Base-by-base conservation (phyloP, 2,888 invertebrate species). In the Eilema sororculum region DNA sequence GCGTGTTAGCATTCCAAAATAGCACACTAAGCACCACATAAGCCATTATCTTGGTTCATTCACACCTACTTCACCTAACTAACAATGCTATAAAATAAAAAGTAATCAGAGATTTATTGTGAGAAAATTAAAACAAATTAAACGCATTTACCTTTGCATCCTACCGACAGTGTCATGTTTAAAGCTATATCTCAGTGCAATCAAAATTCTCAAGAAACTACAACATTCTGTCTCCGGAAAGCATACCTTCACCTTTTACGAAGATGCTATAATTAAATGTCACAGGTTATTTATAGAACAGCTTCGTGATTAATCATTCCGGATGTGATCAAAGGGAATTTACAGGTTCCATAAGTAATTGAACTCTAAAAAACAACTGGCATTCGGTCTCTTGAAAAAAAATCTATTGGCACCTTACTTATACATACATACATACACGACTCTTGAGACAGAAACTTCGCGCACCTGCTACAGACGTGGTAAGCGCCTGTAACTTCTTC, bases 171-270 rank as follows among this genome's bases (percentile, higher is more conserved):
- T 46, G 16, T 46, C 12, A 46, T 20, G 46, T 20, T 46, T 16
- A 20, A 57, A 20, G 20, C 20, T 46, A 41, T 20, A 52, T n/a
- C 20, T 52, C 52, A 52, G 52, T 20, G n/a, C 52, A 52, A 52
- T 52, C n/a, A 52, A 52, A 52, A 52, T 52, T 52, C 52, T 52
- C 52, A n/a, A 41, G 24, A 64, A 16, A 25, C 4, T 37, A 28
- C 4, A 16, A 65, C 60, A 73, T 67, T 72, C 65, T 72, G 59
- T 20, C 57, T 62, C 33, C 66, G 60, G 61, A 73, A 65, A 69
- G 62, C 33, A 67, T 73, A 68, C 82, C 82, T 81, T 80, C 71
- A 81, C 80, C 80, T 80, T 80, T 76, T 69, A 65, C 68, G 28
- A 66, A 73, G 67, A 68, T 71, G 61, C 24, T 24, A 9, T 20